These are phyloP conservation scores for Calephelis perditalis DNA, from an alignment of 2,888 invertebrate species.

Conservation along the genomic window DNA sequence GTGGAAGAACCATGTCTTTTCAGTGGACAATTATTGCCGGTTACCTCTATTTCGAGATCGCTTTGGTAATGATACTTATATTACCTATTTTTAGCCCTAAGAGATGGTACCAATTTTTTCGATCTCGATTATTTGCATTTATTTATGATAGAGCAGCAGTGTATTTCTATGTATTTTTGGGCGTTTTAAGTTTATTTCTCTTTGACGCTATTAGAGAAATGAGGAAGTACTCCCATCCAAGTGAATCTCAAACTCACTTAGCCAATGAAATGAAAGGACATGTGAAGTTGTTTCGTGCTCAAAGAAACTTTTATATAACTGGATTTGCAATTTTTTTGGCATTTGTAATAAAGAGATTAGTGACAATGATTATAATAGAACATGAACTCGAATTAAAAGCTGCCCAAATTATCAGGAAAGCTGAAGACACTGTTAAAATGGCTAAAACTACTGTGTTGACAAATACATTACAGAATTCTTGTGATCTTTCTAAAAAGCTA, in stretches of 20 bases:
- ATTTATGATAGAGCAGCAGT: constrained; percentile 80
- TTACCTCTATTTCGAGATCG: constrained; percentile 85
- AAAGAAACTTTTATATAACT: constrained; percentile 88
- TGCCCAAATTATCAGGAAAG: constrained; percentile 83
- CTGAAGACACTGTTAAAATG: constrained; percentile 77
- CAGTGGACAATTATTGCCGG: constrained; percentile 88
- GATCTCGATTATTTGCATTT: constrained; percentile 81
- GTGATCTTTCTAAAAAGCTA: constrained; percentile 34
- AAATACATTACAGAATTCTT: constrained; percentile 39
- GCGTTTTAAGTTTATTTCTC: constrained; percentile 81
- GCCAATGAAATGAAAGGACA: constrained; percentile 81
- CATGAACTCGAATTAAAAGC: constrained; percentile 79
- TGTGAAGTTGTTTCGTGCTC: constrained; percentile 86
- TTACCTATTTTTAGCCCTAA: constrained; percentile 84
- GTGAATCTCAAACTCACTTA: constrained; percentile 63
- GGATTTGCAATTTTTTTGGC: constrained; percentile 86
- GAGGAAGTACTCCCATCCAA: constrained; percentile 80
- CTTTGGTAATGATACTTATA: constrained; percentile 79
- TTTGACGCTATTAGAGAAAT: constrained; percentile 85
- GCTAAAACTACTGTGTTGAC: constrained; percentile 52
- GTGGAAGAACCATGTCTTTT: constrained; percentile 79
- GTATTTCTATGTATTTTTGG: constrained; percentile 80
- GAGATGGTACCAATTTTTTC: constrained; percentile 87
- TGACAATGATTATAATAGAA: constrained; percentile 80
- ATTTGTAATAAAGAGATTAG: constrained; percentile 82